These are phyloP conservation scores for Synanthedon tipuliformis DNA, from an alignment of 2,888 invertebrate species.

Conservation along the genomic window DNA sequence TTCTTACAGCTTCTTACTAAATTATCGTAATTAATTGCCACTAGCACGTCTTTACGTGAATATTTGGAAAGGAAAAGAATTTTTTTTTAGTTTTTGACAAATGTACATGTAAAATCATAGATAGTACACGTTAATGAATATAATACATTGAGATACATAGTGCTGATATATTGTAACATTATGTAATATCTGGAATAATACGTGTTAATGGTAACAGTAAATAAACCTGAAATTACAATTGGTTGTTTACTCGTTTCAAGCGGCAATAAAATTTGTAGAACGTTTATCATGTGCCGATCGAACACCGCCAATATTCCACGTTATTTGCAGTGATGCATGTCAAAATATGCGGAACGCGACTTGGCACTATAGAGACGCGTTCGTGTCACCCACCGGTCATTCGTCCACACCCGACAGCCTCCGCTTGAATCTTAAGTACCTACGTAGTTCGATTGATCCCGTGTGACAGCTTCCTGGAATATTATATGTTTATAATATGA, in stretches of 20 bases:
- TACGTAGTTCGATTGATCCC: background rate
- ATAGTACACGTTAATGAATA: too few species aligned
- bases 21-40: too few species aligned
- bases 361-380: conserved; percentile 23
- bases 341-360: conserved; percentile 21
- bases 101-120: too few species aligned
- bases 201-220: background rate
- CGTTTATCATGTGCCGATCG: conserved; percentile 1
- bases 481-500: background rate
- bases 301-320: conserved; percentile 22
- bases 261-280: conserved; percentile 12
- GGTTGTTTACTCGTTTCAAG: conserved; percentile 12
- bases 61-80: too few species aligned
- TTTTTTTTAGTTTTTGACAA: too few species aligned
- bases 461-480: background rate
- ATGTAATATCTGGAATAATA: too few species aligned
- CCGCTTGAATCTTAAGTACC: background rate
- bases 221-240: conserved; percentile 11
- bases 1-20: too few species aligned
- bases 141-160: too few species aligned
- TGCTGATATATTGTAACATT: too few species aligned
- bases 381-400: conserved; percentile 1
- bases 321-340: conserved; percentile 21
- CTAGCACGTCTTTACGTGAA: too few species aligned
- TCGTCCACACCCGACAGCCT: background rate